A percentile compares a stretch with the other conserved stretches of the same genome.
Conservation (phyloP, 1,140 invertebrate species). For the Diploscapter pachys region DNA sequence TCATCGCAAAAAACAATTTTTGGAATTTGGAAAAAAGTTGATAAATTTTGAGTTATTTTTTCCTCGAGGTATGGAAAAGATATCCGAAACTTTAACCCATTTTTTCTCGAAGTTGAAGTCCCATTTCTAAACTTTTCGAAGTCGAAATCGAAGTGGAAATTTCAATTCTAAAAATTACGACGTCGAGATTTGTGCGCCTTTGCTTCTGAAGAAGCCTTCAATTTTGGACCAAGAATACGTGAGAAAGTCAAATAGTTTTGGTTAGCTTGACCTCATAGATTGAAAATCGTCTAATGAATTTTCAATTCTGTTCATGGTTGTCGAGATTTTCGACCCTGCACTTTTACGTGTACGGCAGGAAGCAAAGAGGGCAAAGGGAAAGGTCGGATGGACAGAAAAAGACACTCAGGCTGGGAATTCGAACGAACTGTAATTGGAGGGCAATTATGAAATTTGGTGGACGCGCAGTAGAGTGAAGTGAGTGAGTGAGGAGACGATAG, state of each 20-base stretch:
- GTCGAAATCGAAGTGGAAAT: not conserved
- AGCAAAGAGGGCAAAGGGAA: too few relatives aligned
- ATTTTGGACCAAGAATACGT: not conserved
- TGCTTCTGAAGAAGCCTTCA: too few relatives aligned
- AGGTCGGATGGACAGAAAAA: too few relatives aligned
- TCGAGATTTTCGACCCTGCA: not conserved
- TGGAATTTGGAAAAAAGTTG: not conserved
- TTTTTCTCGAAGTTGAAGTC: not conserved
- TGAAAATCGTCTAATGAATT: not conserved
- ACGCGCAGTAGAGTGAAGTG: too few relatives aligned
- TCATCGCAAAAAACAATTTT: not conserved
- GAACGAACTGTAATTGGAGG: too few relatives aligned
- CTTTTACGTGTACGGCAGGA: too few relatives aligned
- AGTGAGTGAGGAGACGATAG: too few relatives aligned
- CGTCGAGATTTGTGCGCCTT: too few relatives aligned
- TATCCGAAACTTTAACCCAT: not conserved
- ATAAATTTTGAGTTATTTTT: not conserved
- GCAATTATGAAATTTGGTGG: too few relatives aligned
- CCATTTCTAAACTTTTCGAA: slow-evolving; percentile 2
- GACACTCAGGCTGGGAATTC: too few relatives aligned
- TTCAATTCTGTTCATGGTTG: not conserved
- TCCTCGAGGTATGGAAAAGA: not conserved
- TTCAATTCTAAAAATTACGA: not conserved
- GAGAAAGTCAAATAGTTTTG: not conserved
- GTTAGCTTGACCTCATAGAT: not conserved